Evolutionary conservation across 2,797 vertebrate genomes (phyloP).

Genomic region (Lacerta viridis): DNA sequence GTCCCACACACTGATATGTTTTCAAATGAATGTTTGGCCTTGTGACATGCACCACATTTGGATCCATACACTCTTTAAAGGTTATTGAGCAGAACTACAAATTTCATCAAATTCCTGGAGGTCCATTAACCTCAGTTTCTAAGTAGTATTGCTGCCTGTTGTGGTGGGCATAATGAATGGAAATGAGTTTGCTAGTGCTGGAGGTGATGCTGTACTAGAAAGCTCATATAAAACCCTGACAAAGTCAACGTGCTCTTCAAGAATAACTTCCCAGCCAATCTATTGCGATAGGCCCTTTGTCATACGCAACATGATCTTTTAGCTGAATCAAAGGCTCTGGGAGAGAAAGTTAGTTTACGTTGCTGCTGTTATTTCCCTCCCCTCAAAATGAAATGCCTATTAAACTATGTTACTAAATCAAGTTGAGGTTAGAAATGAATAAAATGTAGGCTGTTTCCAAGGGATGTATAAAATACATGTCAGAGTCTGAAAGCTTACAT

Average conservation of each 20-base stretch:
- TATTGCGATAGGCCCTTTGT: not conserved
- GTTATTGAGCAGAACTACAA: constrained; percentile 40
- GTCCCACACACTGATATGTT: not conserved
- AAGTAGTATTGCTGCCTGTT: constrained; percentile 6
- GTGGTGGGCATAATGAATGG: constrained; percentile 16
- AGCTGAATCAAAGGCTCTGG: constrained; percentile 21
- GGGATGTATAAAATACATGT: constrained; percentile 68
- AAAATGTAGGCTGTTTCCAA: constrained; percentile 49
- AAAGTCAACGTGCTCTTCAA: constrained; percentile 6
- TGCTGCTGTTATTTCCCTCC: constrained; percentile 42
- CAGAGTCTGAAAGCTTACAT: constrained; percentile 60
- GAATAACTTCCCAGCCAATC: not conserved
- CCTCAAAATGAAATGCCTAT: constrained; percentile 64
- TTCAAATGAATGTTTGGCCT: not conserved
- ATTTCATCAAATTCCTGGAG: constrained; percentile 59
- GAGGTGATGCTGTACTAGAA: not conserved
- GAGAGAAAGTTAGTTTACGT: constrained; percentile 46
- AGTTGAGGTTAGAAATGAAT: constrained; percentile 57
- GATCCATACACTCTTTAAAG: constrained; percentile 3
- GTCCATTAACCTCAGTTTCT: constrained; percentile 23
- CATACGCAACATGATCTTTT: constrained; percentile 54
- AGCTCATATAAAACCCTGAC: not conserved
- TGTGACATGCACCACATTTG: constrained; percentile 39
- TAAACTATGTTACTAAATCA: constrained; percentile 41
- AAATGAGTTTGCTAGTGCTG: not conserved